These are phyloP conservation scores for Stenodera caucasica DNA, from an alignment of 2,888 invertebrate genomes.

Conservation along the genomic window DNA sequence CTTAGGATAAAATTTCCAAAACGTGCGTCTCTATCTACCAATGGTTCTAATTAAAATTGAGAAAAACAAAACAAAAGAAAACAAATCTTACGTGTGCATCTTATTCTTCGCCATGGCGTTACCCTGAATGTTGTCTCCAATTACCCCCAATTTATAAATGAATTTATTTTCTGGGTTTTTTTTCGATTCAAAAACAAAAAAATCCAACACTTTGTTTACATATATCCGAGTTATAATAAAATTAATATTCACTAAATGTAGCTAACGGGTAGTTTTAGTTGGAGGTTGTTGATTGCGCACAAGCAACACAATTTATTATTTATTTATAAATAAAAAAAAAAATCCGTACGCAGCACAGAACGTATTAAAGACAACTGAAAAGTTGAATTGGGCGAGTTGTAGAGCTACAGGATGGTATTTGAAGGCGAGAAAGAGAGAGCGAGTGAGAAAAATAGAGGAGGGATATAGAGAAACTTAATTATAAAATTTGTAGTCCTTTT, in stretches of 20 bases:
- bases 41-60: too few relatives aligned
- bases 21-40: too few relatives aligned
- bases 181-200: conserved; percentile 11
- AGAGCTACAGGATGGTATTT: conserved; percentile 10
- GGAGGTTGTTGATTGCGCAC: conserved; percentile 32
- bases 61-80: too few relatives aligned
- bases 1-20: too few relatives aligned
- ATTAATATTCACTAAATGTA: background rate
- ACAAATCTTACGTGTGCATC: conserved; percentile 39
- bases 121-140: conserved; percentile 14
- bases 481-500: background rate
- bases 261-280: conserved; percentile 10
- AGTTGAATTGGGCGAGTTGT: background rate
- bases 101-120: conserved; percentile 43
- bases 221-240: conserved; percentile 15
- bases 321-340: too few relatives aligned
- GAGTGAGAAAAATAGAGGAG: conserved; percentile 22
- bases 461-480: too few relatives aligned
- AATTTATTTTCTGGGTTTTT: too few relatives aligned
- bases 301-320: too few relatives aligned
- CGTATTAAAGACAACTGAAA: conserved; percentile 19
- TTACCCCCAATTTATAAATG: too few relatives aligned
- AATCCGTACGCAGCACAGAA: conserved; percentile 22
- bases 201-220: conserved; percentile 32
- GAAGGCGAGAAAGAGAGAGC: conserved; percentile 22